Conservation (phyloP, 2,113 vertebrate species). For the Pelvicachromis taeniatus region DNA sequence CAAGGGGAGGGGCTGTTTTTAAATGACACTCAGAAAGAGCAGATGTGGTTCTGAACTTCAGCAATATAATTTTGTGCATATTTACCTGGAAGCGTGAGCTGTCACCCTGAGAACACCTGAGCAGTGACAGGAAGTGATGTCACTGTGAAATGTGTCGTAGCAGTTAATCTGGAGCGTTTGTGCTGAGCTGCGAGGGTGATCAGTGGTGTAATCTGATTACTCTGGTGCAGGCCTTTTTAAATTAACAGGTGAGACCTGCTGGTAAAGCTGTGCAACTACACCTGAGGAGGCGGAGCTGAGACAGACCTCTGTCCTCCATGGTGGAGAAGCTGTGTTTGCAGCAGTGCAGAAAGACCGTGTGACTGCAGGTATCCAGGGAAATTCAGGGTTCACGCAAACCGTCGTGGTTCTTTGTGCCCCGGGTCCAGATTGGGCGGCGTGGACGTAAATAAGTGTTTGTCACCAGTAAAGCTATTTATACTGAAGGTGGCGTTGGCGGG, state of each 20-base stretch:
- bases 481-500: not conserved
- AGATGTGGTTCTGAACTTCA: not conserved
- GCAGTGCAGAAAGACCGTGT: not conserved
- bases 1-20: not conserved
- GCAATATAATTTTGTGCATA: not conserved
- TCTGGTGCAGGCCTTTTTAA: not conserved
- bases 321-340: no score
- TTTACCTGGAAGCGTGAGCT: no score
- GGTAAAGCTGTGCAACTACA: not conserved
- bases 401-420: no score
- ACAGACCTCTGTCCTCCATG: not conserved
- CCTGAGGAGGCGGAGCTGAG: no score
- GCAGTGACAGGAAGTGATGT: not conserved
- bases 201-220: not conserved
- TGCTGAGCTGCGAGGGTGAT: not conserved
- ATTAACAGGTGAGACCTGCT: not conserved
- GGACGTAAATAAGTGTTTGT: not conserved
- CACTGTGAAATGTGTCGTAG: not conserved
- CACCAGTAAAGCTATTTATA: not conserved
- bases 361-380: no score
- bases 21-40: not conserved
- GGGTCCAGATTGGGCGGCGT: no score
- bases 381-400: no score
- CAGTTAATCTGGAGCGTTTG: not conserved
- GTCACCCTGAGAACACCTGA: not conserved